These are phyloP conservation scores for Grapholita molesta DNA, from an alignment of 1,140 invertebrate genomes.

Conservation along the genomic window DNA sequence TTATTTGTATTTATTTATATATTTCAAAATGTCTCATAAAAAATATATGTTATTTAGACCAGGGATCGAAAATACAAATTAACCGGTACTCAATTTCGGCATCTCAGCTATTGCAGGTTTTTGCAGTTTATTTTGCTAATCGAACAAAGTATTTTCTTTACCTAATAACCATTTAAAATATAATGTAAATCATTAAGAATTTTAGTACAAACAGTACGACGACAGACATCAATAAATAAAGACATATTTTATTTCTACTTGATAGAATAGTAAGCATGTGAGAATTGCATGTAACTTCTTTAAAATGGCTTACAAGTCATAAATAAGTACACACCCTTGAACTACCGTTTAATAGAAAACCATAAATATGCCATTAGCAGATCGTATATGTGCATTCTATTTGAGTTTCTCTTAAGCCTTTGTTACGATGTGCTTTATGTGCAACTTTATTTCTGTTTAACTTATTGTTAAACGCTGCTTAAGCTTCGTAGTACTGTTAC, in stretches of 20 bases:
- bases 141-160: too few species aligned
- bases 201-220: too few species aligned
- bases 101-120: too few species aligned
- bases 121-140: too few species aligned
- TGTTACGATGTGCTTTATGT: slow-evolving; percentile 45
- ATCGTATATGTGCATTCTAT: slow-evolving; percentile 48
- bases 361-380: slow-evolving; percentile 76
- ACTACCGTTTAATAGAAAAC: slow-evolving; percentile 11
- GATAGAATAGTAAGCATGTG: slow-evolving; percentile 67
- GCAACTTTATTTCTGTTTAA: slow-evolving; percentile 37
- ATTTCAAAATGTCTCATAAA: too few species aligned
- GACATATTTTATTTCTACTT: slow-evolving; percentile 27
- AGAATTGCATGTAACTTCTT: slow-evolving; percentile 62
- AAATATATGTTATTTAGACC: too few species aligned
- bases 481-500: slow-evolving; percentile 7
- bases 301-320: slow-evolving; percentile 46
- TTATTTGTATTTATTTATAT: too few species aligned
- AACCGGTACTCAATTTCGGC: too few species aligned
- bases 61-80: too few species aligned
- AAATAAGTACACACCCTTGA: slow-evolving; percentile 48
- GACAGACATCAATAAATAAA: too few species aligned
- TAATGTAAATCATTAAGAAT: too few species aligned
- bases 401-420: slow-evolving; percentile 49
- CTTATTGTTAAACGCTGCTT: slow-evolving; percentile 1
- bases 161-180: too few species aligned